These are phyloP conservation scores for Rhinopomastus cyanomelas DNA, from an alignment of 2,113 vertebrate species.

Conservation along the genomic window DNA sequence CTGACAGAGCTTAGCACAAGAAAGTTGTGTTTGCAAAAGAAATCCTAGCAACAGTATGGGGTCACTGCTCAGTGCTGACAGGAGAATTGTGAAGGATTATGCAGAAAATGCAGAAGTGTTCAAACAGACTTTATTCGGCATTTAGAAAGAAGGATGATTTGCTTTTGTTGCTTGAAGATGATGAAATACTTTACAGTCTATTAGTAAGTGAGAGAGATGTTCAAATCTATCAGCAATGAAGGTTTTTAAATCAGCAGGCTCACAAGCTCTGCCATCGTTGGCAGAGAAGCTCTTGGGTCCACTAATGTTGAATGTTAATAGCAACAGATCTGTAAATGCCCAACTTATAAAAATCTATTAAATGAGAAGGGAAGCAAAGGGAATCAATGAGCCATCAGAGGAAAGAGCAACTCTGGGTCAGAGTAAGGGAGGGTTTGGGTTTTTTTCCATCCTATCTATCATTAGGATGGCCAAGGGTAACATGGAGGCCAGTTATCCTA, in stretches of 20 bases:
- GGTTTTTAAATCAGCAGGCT: slow-evolving; percentile 11
- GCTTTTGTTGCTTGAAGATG: slow-evolving; percentile 47
- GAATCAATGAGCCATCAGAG: slow-evolving; percentile 8
- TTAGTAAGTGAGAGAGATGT: slow-evolving; percentile 34
- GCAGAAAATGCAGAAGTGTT: slow-evolving; percentile 54
- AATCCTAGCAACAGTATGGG: slow-evolving; percentile 44
- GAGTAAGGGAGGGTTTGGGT: not conserved
- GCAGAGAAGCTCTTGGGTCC: not conserved
- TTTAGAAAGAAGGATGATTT: slow-evolving; percentile 61
- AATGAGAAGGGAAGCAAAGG: slow-evolving; percentile 14
- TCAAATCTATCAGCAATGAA: slow-evolving; percentile 13
- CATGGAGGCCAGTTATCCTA: not conserved
- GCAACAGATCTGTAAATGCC: slow-evolving; percentile 44
- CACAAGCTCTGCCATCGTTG: not conserved
- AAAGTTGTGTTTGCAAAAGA: slow-evolving; percentile 55
- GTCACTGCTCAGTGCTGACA: slow-evolving; percentile 39
- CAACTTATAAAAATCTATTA: slow-evolving; percentile 35
- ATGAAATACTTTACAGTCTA: slow-evolving; percentile 55
- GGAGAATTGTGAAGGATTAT: slow-evolving; percentile 46
- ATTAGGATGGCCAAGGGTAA: accelerated
- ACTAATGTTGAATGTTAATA: not conserved
- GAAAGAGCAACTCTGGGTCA: slow-evolving; percentile 13
- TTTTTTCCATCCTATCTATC: not conserved
- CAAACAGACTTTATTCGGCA: not conserved
- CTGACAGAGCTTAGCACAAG: slow-evolving; percentile 57